These are phyloP conservation scores for Aleiodes leptofemur DNA, from an alignment of 2,888 invertebrate genomes.

Conservation along the genomic window DNA sequence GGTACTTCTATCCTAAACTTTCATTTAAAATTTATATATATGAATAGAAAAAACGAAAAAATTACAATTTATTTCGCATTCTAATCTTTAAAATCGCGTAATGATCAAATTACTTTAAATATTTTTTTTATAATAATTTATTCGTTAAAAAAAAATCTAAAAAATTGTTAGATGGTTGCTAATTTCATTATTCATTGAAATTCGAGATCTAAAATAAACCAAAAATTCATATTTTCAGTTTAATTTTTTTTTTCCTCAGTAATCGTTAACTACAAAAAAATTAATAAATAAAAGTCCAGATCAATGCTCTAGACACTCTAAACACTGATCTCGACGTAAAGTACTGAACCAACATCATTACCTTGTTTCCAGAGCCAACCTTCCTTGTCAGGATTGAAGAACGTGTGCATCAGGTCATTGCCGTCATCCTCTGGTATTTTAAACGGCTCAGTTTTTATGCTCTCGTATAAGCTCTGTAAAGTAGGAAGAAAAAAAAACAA, in stretches of 20 bases:
- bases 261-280: neutral
- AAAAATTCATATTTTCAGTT: neutral
- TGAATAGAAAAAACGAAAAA: too few relatives aligned
- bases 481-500: too few relatives aligned
- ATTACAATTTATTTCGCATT: too few relatives aligned
- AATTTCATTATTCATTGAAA: too few relatives aligned
- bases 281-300: conserved; percentile 27
- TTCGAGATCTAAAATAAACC: too few relatives aligned
- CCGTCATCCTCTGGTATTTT: conserved; percentile 99
- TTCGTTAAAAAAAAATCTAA: too few relatives aligned
- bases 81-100: too few relatives aligned
- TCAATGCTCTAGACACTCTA: neutral
- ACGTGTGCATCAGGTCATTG: conserved; percentile 99
- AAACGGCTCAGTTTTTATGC: conserved; percentile 99
- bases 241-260: conserved; percentile 13
- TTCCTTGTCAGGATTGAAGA: conserved; percentile 99
- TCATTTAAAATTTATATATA: too few relatives aligned
- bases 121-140: too few relatives aligned
- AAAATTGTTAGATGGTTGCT: too few relatives aligned
- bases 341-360: conserved; percentile 61
- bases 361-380: conserved; percentile 99
- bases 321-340: neutral
- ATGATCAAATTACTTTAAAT: too few relatives aligned
- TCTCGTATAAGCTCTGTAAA: conserved; percentile 93
- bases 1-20: too few relatives aligned